These are phyloP conservation scores for Drosophila arawakana DNA, from an alignment of 1,140 invertebrate species.

Conservation along the genomic window DNA sequence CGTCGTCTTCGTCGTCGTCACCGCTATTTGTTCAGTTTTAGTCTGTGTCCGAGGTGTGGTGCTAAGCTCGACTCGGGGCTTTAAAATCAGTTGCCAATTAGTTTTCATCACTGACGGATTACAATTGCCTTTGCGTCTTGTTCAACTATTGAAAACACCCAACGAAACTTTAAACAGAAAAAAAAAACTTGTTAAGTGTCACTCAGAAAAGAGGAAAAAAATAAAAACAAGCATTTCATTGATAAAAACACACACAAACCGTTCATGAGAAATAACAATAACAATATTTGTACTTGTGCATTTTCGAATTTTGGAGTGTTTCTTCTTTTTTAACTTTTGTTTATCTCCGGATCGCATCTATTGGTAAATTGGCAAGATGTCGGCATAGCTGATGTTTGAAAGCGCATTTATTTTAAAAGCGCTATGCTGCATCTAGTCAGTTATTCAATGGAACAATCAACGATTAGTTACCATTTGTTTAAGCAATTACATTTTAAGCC, in stretches of 20 bases:
- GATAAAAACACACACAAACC: conserved; percentile 56
- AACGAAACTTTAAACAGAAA: conserved; percentile 18
- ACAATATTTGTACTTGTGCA: conserved; percentile 32
- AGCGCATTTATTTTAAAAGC: conserved; percentile 56
- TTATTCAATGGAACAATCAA: conserved; percentile 79
- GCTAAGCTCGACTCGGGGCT: conserved; percentile 71
- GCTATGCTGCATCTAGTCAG: conserved; percentile 84
- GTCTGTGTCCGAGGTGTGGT: conserved; percentile 74
- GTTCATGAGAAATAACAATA: conserved; percentile 37
- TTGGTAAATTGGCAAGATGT: conserved; percentile 84
- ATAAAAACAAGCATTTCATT: conserved; percentile 76
- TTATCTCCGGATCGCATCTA: conserved; percentile 47
- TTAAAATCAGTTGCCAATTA: conserved; percentile 84
- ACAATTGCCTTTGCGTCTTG: conserved; percentile 59
- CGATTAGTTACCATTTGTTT: not conserved
- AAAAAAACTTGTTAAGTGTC: conserved; percentile 63
- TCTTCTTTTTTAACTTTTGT: conserved; percentile 5
- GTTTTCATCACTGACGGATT: conserved; percentile 81
- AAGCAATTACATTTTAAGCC: not conserved
- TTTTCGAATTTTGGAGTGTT: conserved; percentile 12
- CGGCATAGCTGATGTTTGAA: conserved; percentile 83
- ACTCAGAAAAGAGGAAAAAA: conserved; percentile 27
- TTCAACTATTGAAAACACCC: conserved; percentile 11
- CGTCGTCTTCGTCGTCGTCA: conserved; percentile 5
- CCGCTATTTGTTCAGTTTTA: conserved; percentile 38